phyloP scores from a whole-genome alignment of 2,888 invertebrate genomes.

The Psylliodes chrysocephalus region DNA sequence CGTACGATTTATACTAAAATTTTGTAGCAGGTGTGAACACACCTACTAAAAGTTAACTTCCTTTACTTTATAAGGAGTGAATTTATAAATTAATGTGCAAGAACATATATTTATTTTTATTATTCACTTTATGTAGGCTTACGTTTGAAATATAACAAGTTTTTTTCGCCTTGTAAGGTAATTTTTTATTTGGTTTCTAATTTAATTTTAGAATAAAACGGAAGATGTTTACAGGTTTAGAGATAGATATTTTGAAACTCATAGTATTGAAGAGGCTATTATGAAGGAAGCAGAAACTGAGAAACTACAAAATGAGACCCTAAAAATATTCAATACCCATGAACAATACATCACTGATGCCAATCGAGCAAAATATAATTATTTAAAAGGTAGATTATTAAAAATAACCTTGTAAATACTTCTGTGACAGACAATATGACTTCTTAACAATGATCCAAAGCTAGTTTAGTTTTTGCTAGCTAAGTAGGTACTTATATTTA shows the following conservation, averaged over 20 bases:
- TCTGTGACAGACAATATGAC: too few species aligned
- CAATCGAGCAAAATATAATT: conserved; percentile 67
- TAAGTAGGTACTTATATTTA: too few species aligned
- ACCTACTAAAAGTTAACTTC: conserved; percentile 25
- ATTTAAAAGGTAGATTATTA: conserved; percentile 78
- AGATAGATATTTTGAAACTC: conserved; percentile 82
- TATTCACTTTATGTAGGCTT: too few species aligned
- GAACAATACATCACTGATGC: conserved; percentile 67
- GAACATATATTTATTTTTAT: neutral
- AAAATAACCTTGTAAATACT: conserved; percentile 64
- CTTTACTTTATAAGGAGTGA: conserved; percentile 33
- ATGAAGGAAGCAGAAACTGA: conserved; percentile 74
- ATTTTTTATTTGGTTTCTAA: neutral
- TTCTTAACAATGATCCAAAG: too few species aligned
- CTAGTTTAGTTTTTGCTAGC: too few species aligned
- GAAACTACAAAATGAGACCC: conserved; percentile 70
- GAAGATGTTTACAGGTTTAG: conserved; percentile 74
- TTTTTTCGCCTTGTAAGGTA: too few species aligned
- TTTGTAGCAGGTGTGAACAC: conserved; percentile 50
- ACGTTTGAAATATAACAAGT: too few species aligned
- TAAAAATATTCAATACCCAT: conserved; percentile 73
- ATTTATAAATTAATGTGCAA: conserved; percentile 6
- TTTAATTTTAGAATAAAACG: conserved; percentile 74
- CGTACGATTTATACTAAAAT: conserved; percentile 2
- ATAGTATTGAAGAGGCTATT: conserved; percentile 74